These are phyloP conservation scores for Sericinus montela DNA, from an alignment of 2,888 invertebrate genomes.

Conservation along the genomic window DNA sequence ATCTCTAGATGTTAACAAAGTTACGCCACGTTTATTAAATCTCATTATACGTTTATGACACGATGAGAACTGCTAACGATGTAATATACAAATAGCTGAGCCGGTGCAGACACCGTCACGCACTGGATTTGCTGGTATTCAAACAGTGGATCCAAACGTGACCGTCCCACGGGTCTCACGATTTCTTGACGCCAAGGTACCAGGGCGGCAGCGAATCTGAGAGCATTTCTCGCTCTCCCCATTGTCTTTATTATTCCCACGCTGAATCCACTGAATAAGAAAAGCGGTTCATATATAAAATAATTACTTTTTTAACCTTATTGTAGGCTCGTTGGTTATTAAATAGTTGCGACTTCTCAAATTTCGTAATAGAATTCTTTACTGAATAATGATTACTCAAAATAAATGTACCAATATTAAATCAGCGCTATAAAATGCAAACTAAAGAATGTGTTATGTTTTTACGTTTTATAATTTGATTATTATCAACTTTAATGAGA, in stretches of 20 bases:
- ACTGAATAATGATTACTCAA: no score
- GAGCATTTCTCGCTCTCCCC: constrained; percentile 41
- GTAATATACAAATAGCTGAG: constrained; percentile 15
- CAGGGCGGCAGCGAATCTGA: constrained; percentile 34
- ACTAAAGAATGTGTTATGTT: no score
- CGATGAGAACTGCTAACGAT: neutral
- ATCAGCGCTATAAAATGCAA: neutral
- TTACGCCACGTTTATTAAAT: neutral
- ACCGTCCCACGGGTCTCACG: constrained; percentile 50
- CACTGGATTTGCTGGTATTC: constrained; percentile 30
- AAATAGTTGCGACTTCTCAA: neutral
- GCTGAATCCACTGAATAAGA: constrained; percentile 35
- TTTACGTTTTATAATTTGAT: no score
- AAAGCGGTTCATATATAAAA: constrained; percentile 30
- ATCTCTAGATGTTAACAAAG: no score
- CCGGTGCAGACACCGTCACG: constrained; percentile 30
- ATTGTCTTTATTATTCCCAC: constrained; percentile 58
- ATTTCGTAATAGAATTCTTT: neutral
- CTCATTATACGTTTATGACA: neutral
- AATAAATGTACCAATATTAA: neutral
- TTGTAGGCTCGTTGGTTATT: neutral
- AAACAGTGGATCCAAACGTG: constrained; percentile 21
- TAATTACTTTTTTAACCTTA: constrained; percentile 25
- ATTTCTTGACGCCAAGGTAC: constrained; percentile 41
- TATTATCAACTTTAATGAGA: no score